Evolutionary conservation across 2,113 vertebrate species (phyloP).

Genomic region (Chloroceryle aenea): DNA sequence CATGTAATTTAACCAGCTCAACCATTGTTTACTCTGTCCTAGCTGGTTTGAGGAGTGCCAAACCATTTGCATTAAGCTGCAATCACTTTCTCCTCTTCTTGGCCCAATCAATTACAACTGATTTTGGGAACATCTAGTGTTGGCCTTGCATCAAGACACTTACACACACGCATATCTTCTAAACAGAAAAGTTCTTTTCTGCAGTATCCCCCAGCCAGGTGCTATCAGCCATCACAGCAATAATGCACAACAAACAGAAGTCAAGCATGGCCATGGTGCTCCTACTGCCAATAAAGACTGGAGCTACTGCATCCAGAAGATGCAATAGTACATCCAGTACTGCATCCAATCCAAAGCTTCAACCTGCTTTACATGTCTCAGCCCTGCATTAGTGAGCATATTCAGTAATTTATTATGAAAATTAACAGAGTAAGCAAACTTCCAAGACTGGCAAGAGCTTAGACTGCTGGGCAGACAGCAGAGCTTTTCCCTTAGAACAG

Average conservation of each 20-base stretch:
- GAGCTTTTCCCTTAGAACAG: background rate
- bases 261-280: background rate
- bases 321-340: too few species aligned
- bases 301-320: background rate
- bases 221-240: background rate
- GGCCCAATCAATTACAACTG: background rate
- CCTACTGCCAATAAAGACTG: background rate
- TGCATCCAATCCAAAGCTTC: background rate
- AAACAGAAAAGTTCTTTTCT: background rate
- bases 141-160: background rate
- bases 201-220: background rate
- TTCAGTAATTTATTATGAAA: background rate
- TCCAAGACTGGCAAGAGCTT: background rate
- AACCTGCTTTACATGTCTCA: background rate
- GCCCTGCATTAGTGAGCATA: background rate
- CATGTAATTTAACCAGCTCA: background rate
- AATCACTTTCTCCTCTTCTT: background rate
- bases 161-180: background rate
- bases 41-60: background rate
- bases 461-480: background rate
- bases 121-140: background rate
- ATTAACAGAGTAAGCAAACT: background rate
- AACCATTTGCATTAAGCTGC: background rate
- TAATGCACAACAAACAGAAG: background rate
- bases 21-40: background rate